Conservation (phyloP, 2,113 vertebrate genomes). For the Solenodon paradoxus region DNA sequence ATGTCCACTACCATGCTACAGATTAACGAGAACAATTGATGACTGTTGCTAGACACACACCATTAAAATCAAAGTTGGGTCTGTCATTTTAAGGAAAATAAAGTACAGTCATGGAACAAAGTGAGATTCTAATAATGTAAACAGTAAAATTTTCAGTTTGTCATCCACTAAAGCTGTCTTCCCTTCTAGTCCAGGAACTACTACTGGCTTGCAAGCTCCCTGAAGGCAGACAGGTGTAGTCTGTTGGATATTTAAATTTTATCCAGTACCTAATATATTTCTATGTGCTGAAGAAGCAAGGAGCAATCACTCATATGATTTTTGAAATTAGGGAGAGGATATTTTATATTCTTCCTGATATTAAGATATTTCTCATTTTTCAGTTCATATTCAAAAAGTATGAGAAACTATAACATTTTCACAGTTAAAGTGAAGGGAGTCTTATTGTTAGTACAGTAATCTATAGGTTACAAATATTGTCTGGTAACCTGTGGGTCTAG, state of each 20-base stretch:
- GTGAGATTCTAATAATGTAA: background rate
- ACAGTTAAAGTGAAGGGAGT: background rate
- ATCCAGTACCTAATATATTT: background rate
- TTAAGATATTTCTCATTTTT: background rate
- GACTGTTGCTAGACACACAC: conserved; percentile 5
- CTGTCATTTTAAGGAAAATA: conserved; percentile 32
- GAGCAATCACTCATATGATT: background rate
- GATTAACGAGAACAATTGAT: conserved; percentile 43
- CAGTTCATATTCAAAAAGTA: background rate
- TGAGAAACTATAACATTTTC: background rate
- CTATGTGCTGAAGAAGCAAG: background rate
- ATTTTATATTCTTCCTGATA: background rate
- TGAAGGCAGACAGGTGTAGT: background rate
- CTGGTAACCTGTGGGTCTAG: background rate
- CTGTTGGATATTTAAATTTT: background rate
- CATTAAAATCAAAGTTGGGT: conserved; percentile 36
- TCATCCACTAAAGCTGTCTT: background rate
- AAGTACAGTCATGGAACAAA: background rate
- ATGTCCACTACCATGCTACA: background rate
- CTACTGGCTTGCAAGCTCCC: background rate
- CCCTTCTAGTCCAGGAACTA: background rate
- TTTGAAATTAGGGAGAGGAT: background rate
- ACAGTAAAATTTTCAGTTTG: background rate
- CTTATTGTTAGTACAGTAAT: background rate
- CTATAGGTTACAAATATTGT: too few relatives aligned